A percentile compares a stretch with the other conserved stretches of the same genome.
Evolutionary conservation across 2,888 invertebrate species (phyloP).

Genomic region (Podabrus alpinus): DNA sequence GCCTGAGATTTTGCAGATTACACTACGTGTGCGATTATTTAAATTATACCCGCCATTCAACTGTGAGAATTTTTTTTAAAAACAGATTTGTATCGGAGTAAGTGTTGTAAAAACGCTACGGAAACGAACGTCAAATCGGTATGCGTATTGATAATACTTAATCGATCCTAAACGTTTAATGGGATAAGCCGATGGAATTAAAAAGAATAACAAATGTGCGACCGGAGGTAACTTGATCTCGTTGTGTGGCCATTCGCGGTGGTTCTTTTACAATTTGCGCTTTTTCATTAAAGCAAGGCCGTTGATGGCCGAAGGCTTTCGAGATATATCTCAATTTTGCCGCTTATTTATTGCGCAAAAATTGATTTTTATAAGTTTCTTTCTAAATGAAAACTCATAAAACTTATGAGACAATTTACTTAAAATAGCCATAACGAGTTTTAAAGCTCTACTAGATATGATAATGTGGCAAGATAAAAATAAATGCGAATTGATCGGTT

Average conservation of each 20-base stretch:
- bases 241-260: slow-evolving; percentile 42
- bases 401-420: slow-evolving; percentile 21
- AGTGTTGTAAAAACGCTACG: slow-evolving; percentile 16
- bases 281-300: slow-evolving; percentile 42
- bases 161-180: slow-evolving; percentile 9
- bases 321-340: slow-evolving; percentile 36
- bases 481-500: slow-evolving; percentile 16
- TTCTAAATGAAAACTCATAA: neutral
- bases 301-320: slow-evolving; percentile 39
- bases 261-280: slow-evolving; percentile 40
- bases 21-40: slow-evolving; percentile 34
- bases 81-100: slow-evolving; percentile 1
- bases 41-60: slow-evolving; percentile 16
- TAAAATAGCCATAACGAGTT: slow-evolving; percentile 36
- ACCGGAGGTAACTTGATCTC: slow-evolving; percentile 36
- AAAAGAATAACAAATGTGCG: slow-evolving; percentile 30
- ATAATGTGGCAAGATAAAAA: slow-evolving; percentile 20
- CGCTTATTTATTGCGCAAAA: slow-evolving; percentile 37
- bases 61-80: slow-evolving; percentile 19
- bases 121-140: slow-evolving; percentile 11
- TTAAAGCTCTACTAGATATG: slow-evolving; percentile 18
- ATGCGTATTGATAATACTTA: slow-evolving; percentile 18
- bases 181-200: slow-evolving; percentile 1
- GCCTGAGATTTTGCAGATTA: slow-evolving; percentile 35
- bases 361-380: slow-evolving; percentile 22